These are phyloP conservation scores for Anableps anableps DNA, from an alignment of 2,797 vertebrate species.

Conservation along the genomic window DNA sequence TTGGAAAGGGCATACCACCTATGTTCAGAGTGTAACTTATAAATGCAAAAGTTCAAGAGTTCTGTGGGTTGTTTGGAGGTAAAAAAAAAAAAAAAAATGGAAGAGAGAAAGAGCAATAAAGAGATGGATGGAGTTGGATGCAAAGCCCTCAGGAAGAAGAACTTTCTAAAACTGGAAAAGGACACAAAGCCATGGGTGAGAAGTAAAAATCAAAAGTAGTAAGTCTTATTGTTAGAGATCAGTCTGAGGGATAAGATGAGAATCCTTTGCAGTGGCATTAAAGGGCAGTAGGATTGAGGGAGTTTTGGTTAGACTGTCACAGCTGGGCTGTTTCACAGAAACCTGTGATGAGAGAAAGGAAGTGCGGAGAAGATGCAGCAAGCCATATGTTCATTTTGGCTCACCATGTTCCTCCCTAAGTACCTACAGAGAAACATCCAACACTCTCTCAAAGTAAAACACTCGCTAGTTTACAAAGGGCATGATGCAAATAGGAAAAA, in stretches of 20 bases:
- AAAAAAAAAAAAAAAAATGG: constrained; percentile 25
- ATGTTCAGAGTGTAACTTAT: constrained; percentile 58
- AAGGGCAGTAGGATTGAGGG: constrained; percentile 3
- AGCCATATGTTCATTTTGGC: constrained; percentile 34
- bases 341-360: constrained; percentile 26
- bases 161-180: constrained; percentile 13
- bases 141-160: constrained; percentile 31
- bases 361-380: constrained; percentile 37
- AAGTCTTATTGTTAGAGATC: constrained; percentile 40
- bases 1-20: constrained; percentile 36
- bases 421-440: constrained; percentile 24
- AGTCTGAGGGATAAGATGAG: constrained; percentile 23
- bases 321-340: constrained; percentile 55
- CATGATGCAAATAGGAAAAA: not conserved
- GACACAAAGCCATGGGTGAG: constrained; percentile 7
- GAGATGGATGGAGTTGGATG: constrained; percentile 49
- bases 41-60: constrained; percentile 30
- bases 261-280: constrained; percentile 25
- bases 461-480: constrained; percentile 5
- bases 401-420: constrained; percentile 4
- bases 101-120: constrained; percentile 57
- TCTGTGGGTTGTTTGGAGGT: constrained; percentile 44
- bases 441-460: constrained; percentile 11
- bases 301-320: constrained; percentile 39
- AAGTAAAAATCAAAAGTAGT: constrained; percentile 26